phyloP scores from a whole-genome alignment of 37 sponge, comb jelly and placozoan species.

The Beroe ovata region DNA sequence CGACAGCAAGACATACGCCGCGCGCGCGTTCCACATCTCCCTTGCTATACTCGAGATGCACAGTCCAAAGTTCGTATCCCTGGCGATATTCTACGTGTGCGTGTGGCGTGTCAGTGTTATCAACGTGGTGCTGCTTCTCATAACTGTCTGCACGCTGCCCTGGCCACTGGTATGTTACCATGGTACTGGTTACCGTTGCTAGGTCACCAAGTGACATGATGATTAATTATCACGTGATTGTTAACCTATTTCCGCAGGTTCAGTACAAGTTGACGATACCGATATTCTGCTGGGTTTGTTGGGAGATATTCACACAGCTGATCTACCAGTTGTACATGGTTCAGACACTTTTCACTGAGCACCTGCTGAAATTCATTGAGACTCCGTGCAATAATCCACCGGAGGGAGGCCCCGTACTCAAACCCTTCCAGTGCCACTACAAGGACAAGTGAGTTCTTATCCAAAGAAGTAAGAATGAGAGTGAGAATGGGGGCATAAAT shows the following conservation, averaged over 20 bases:
- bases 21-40: conserved; percentile 41
- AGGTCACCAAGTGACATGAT: no score
- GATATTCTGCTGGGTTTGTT: conserved; percentile 31
- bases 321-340: conserved; percentile 38
- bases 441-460: conserved; percentile 33
- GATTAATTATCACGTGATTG: no score
- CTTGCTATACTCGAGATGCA: conserved; percentile 54
- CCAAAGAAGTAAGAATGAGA: no score
- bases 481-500: no score
- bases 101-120: conserved; percentile 33
- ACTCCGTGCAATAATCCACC: background rate
- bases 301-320: conserved; percentile 52
- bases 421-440: background rate
- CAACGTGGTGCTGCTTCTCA: conserved; percentile 42
- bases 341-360: background rate
- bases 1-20: background rate
- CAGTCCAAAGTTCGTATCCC: conserved; percentile 45
- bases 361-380: background rate
- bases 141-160: conserved; percentile 20
- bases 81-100: conserved; percentile 55
- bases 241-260: conserved; percentile 4
- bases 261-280: conserved; percentile 58
- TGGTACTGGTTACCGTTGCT: no score
- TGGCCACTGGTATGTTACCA: conserved; percentile 34
- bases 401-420: background rate